These are phyloP conservation scores for Cyprinodon variegatus DNA, from an alignment of 2,113 vertebrate species.

Conservation along the genomic window DNA sequence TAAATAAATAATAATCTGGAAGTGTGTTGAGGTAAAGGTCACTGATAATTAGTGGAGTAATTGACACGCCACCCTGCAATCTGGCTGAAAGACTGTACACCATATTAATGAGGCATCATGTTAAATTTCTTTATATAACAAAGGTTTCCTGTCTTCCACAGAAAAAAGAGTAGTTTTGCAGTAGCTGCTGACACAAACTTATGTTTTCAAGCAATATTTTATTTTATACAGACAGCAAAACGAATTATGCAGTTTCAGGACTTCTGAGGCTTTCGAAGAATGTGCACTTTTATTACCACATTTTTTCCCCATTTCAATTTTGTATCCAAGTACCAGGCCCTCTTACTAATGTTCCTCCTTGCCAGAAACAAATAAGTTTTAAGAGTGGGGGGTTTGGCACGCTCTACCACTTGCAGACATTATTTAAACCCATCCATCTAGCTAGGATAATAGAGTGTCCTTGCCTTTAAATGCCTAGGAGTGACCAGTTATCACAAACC, in stretches of 20 bases:
- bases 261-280: constrained; percentile 22
- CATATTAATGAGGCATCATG: constrained; percentile 14
- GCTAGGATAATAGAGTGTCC: constrained; percentile 81
- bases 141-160: not conserved
- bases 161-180: not conserved
- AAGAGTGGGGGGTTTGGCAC: constrained; percentile 79
- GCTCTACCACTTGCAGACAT: constrained; percentile 79
- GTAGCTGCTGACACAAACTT: not conserved
- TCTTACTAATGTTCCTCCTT: constrained; percentile 75
- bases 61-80: constrained; percentile 54
- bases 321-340: constrained; percentile 64
- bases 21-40: constrained; percentile 47
- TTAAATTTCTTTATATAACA: constrained; percentile 10
- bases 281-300: not conserved
- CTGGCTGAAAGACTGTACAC: constrained; percentile 37
- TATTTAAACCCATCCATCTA: constrained; percentile 82
- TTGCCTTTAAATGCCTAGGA: constrained; percentile 80
- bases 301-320: constrained; percentile 29
- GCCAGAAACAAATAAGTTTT: constrained; percentile 80
- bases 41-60: constrained; percentile 53
- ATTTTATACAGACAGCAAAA: not conserved
- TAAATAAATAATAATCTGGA: constrained; percentile 35
- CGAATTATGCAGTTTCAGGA: constrained; percentile 24
- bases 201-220: constrained; percentile 1
- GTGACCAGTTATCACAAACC: constrained; percentile 82